Percentiles rank a stretch among this genome's conserved stretches.
These are phyloP conservation scores for Rhopalosiphum nymphaeae DNA, from an alignment of 2,888 invertebrate genomes.

Conservation along the genomic window DNA sequence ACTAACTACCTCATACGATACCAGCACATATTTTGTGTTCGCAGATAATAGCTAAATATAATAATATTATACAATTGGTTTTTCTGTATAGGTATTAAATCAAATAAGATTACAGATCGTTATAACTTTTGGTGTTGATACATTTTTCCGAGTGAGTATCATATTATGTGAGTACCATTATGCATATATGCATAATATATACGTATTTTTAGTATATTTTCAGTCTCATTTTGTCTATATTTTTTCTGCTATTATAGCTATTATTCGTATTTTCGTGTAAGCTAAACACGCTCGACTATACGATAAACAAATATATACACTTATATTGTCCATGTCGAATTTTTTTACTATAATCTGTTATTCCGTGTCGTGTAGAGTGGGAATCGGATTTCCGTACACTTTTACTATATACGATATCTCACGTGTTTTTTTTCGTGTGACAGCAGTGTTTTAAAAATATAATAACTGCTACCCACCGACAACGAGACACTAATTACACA, in stretches of 20 bases:
- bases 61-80: neutral
- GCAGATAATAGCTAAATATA: neutral
- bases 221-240: neutral
- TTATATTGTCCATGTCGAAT: neutral
- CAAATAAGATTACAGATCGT: neutral
- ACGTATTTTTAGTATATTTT: neutral
- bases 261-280: neutral
- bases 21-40: neutral
- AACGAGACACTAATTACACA: constrained; percentile 23
- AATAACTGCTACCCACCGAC: neutral
- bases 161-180: neutral
- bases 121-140: neutral
- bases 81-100: neutral
- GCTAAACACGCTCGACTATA: no score
- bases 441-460: constrained; percentile 39
- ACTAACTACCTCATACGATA: neutral
- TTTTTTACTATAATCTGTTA: neutral
- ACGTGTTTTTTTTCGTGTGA: neutral
- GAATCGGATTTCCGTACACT: neutral
- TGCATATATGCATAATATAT: neutral
- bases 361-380: neutral
- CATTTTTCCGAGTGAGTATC: neutral
- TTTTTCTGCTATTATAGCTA: neutral
- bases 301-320: neutral
- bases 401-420: neutral